Evolutionary conservation across 1,140 invertebrate genomes (phyloP).

Genomic region (Lucilia cuprina): DNA sequence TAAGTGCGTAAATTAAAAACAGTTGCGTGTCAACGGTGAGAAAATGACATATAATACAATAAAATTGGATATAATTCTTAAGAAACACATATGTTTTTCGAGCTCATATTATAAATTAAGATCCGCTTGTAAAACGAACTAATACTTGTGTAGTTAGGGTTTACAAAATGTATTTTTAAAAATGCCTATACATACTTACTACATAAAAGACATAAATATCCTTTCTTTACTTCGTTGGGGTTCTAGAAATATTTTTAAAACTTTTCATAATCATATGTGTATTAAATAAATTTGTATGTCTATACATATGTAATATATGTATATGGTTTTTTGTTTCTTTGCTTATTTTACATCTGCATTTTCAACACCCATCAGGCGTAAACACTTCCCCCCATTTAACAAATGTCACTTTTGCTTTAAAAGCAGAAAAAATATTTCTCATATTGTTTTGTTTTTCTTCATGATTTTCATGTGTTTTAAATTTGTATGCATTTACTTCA

Average conservation of each 20-base stretch:
- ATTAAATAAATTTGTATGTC: no score
- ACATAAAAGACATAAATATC: no score
- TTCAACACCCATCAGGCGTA: not conserved
- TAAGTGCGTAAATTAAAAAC: no score
- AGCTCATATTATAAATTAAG: no score
- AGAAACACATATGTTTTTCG: no score
- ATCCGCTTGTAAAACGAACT: no score
- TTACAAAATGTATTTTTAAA: not conserved
- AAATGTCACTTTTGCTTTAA: not conserved
- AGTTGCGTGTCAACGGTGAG: no score
- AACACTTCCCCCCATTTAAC: not conserved
- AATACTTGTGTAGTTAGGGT: not conserved
- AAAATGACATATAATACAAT: no score
- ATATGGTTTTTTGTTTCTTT: not conserved
- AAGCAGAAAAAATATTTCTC: not conserved
- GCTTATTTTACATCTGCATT: not conserved
- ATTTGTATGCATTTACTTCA: constrained; percentile 14
- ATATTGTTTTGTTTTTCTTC: not conserved
- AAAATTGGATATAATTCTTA: no score
- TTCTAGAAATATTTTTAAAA: constrained; percentile 17
- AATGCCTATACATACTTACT: not conserved
- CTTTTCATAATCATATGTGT: not conserved
- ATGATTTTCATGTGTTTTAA: not conserved
- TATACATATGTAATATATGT: no score
- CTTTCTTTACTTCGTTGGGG: constrained; percentile 11